Evolutionary conservation across 2,797 vertebrate species (phyloP).

Genomic region (Sparus aurata): DNA sequence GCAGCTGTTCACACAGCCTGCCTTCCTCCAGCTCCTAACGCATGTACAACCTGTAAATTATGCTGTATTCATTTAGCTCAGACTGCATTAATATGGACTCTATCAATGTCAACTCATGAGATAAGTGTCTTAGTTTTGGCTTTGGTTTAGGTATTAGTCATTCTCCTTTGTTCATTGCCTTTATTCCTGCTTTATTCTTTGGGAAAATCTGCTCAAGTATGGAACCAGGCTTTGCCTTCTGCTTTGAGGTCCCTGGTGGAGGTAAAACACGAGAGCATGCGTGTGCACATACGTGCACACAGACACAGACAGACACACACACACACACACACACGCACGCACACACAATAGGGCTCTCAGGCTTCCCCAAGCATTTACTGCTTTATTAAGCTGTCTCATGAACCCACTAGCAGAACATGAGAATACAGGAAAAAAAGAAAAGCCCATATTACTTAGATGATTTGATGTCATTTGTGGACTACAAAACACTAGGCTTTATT

Average conservation of each 20-base stretch:
- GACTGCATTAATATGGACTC: conserved; percentile 62
- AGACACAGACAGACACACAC: conserved; percentile 9
- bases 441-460: conserved; percentile 85
- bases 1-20: conserved; percentile 78
- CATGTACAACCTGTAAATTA: conserved; percentile 74
- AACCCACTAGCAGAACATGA: conserved; percentile 84
- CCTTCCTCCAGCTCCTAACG: conserved; percentile 54
- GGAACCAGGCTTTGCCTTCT: conserved; percentile 70
- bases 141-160: conserved; percentile 71
- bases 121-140: conserved; percentile 74
- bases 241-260: conserved; percentile 73
- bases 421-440: conserved; percentile 82
- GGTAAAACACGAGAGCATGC: conserved; percentile 69
- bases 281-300: conserved; percentile 22
- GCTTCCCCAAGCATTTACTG: conserved; percentile 81
- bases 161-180: conserved; percentile 72
- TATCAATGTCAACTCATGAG: conserved; percentile 69
- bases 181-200: conserved; percentile 73
- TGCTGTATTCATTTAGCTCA: conserved; percentile 69
- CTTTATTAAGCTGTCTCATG: conserved; percentile 88
- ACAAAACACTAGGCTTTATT: conserved; percentile 82
- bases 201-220: conserved; percentile 67
- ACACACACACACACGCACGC: conserved; percentile 18
- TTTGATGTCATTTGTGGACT: conserved; percentile 86
- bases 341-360: conserved; percentile 62